A percentile compares a stretch with the other conserved stretches of the same genome.
Evolutionary conservation across 2,113 vertebrate species (phyloP).

Genomic region (Barbus barbus): DNA sequence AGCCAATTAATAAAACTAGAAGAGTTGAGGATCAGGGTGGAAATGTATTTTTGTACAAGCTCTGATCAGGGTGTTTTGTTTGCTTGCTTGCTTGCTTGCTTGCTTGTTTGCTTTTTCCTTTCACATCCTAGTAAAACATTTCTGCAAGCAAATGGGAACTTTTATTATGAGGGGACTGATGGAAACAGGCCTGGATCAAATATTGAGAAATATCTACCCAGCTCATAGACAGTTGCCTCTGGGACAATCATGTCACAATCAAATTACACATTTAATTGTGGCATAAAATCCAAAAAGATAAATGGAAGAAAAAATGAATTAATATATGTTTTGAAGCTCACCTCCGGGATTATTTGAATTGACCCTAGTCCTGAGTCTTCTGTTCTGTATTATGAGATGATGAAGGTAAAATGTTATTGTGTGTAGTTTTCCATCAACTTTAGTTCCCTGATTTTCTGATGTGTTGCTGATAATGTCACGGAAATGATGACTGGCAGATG

Average conservation of each 20-base stretch:
- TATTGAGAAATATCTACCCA: background rate
- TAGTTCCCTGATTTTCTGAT: background rate
- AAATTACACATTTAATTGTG: background rate
- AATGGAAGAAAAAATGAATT: too few relatives aligned
- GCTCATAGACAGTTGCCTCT: background rate
- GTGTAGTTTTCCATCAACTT: background rate
- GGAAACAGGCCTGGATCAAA: constrained; percentile 12
- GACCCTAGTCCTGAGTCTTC: background rate
- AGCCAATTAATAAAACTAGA: background rate
- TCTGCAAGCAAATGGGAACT: background rate
- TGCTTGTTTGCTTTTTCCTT: too few relatives aligned
- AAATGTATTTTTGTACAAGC: background rate
- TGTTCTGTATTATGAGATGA: background rate
- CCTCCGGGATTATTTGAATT: background rate
- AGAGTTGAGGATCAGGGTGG: background rate
- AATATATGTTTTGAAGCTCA: background rate
- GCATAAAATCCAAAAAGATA: too few relatives aligned
- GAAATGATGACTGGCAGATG: background rate
- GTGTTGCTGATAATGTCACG: background rate
- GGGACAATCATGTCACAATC: background rate
- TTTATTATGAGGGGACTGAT: background rate
- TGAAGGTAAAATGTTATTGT: background rate
- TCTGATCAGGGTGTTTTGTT: background rate
- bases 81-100: too few relatives aligned
- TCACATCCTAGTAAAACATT: background rate